A percentile compares a stretch with the other conserved stretches of the same genome.
Conservation (phyloP, 1,140 invertebrate genomes). For the Drosophila oshimai region DNA sequence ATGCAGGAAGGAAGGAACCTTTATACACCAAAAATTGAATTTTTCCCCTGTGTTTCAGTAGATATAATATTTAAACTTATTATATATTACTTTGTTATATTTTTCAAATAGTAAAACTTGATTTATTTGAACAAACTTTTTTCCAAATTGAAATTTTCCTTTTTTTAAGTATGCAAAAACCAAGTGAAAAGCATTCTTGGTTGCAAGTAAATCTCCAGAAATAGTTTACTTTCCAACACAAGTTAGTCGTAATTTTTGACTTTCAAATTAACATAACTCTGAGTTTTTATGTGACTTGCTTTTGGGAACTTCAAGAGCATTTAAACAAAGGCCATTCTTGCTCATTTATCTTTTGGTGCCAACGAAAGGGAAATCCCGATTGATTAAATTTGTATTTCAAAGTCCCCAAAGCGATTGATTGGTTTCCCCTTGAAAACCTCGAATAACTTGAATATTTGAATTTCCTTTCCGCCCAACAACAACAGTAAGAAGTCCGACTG, state of each 20-base stretch:
- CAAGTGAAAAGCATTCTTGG: not conserved
- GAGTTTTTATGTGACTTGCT: not conserved
- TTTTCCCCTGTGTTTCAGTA: no score
- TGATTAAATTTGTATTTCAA: not conserved
- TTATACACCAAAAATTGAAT: no score
- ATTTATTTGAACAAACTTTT: no score
- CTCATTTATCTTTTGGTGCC: not conserved
- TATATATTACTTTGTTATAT: no score
- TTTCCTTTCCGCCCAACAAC: not conserved
- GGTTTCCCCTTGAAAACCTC: no score
- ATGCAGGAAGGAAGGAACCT: no score
- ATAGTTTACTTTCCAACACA: not conserved
- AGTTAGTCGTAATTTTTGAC: not conserved
- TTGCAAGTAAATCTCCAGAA: not conserved
- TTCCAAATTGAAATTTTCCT: no score
- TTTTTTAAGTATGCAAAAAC: no score
- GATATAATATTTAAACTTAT: no score
- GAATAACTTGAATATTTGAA: not conserved
- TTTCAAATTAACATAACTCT: not conserved
- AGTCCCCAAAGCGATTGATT: not conserved
- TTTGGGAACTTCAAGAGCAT: not conserved
- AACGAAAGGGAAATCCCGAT: constrained; percentile 1
- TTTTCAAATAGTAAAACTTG: no score
- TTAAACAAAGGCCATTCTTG: not conserved
- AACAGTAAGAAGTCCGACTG: no score